These are phyloP conservation scores for Athripsodes cinereus DNA, from an alignment of 2,888 invertebrate genomes.

Conservation along the genomic window DNA sequence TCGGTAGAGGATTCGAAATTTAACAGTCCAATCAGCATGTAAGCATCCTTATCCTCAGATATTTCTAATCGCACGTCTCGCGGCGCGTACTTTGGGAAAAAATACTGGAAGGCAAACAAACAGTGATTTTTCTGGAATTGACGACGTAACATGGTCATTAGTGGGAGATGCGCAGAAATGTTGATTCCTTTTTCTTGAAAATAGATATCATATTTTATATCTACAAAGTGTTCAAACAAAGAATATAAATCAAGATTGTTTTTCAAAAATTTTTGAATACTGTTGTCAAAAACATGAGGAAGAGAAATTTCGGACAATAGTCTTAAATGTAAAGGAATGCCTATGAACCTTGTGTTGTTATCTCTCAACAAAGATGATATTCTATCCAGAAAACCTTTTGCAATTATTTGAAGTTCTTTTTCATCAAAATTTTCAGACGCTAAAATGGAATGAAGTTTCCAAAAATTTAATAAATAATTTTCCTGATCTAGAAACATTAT, in stretches of 20 bases:
- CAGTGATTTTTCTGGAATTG: background rate
- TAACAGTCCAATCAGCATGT: background rate
- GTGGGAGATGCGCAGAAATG: background rate
- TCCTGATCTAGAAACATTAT: background rate
- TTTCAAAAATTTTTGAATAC: background rate
- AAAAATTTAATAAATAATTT: background rate
- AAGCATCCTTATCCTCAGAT: background rate
- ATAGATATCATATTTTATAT: background rate
- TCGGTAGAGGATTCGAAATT: background rate
- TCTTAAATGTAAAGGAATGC: background rate
- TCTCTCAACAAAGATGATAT: background rate
- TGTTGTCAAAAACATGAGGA: background rate
- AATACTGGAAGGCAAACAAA: background rate
- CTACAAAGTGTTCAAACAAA: background rate
- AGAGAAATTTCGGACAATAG: background rate
- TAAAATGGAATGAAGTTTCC: background rate
- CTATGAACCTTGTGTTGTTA: background rate
- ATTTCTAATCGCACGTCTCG: background rate
- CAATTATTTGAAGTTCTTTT: background rate
- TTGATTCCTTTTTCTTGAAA: background rate
- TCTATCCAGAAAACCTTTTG: background rate
- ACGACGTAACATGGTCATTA: background rate
- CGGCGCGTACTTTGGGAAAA: background rate
- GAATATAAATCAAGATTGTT: background rate
- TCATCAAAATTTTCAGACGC: background rate